Base-by-base conservation (phyloP, 2,797 vertebrate genomes). In the Dallia pectoralis region DNA sequence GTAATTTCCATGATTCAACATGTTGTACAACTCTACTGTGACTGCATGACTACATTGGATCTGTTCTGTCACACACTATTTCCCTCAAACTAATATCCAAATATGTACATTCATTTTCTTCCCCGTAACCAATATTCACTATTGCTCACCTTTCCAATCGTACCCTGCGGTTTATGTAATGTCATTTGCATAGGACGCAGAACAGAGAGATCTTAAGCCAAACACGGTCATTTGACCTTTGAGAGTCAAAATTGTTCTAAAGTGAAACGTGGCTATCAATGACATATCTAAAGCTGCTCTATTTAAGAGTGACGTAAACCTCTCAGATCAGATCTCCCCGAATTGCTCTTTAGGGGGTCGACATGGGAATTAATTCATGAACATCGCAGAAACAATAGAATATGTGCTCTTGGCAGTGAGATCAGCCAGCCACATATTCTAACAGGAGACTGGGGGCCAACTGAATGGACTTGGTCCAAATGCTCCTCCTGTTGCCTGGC, bases 161-260 rank as follows among this genome's bases (percentile, higher is more conserved):
- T 25, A 14, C n/a, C 53, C 9, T 59, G 53, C 22, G 12, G 53
- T 25, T 11, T 25, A 14, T 44, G 40, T 44, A 33, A 73, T 76
- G 61, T 27, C 51, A 70, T 79, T 72, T 53, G 33, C 62, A 33
- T 32, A 8, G 63, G 53, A 63, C 11, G 71, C 12, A 29, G 48
- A 67, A 73, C 8, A 29, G 27, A 66, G 63, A 68, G 71, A 77
- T 68, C 66, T 51, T 8, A 29, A 44, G 27, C 63, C 15, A 49
- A 66, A 73, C 70, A 72, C 66, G 73, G 36, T 27, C 66, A 69
- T 36, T 27, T 72, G 78, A 80, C 79, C 79, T 81, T 75, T 74
- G 44, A 70, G 68, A 19, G 18, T 59, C 25, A 56, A 71, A 84
- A 81, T 33, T 67, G 48, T 27, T 32, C 75, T 70, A 27, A 14